phyloP scores from a whole-genome alignment of 1,140 invertebrate species.

The Lysiphlebus fabarum region DNA sequence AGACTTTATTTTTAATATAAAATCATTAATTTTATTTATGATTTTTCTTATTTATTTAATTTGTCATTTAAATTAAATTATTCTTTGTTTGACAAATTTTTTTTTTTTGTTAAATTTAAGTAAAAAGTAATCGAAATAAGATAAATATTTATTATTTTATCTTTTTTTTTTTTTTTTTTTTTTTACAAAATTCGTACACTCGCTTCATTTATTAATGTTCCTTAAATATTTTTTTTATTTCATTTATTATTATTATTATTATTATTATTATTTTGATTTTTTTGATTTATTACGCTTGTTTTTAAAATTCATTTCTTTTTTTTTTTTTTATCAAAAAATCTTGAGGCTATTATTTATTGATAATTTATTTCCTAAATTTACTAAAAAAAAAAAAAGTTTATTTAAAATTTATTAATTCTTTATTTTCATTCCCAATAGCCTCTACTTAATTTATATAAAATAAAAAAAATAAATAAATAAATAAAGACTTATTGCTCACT shows the following conservation, averaged over 20 bases:
- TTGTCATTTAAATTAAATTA: no score
- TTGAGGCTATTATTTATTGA: no score
- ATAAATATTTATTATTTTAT: no score
- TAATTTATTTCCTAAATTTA: no score
- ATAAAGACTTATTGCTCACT: constrained; percentile 46
- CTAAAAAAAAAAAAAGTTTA: no score
- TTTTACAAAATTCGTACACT: not conserved
- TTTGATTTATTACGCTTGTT: not conserved
- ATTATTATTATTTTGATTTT: constrained; percentile 2
- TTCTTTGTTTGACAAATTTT: no score
- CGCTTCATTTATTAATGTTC: constrained; percentile 15
- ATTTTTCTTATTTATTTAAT: not conserved
- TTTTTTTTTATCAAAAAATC: no score
- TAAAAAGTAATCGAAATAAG: constrained; percentile 13
- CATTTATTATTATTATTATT: no score
- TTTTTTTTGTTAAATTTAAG: not conserved
- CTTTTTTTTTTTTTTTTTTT: no score
- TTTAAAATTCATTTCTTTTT: no score
- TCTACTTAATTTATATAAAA: constrained; percentile 1
- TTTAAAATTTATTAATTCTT: no score
- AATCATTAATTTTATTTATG: not conserved
- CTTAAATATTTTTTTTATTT: constrained; percentile 4
- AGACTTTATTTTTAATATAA: no score
- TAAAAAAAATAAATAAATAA: not conserved
- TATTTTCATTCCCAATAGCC: not conserved